phyloP scores from a whole-genome alignment of 2,113 vertebrate species.

The Cheirogaleus medius region DNA sequence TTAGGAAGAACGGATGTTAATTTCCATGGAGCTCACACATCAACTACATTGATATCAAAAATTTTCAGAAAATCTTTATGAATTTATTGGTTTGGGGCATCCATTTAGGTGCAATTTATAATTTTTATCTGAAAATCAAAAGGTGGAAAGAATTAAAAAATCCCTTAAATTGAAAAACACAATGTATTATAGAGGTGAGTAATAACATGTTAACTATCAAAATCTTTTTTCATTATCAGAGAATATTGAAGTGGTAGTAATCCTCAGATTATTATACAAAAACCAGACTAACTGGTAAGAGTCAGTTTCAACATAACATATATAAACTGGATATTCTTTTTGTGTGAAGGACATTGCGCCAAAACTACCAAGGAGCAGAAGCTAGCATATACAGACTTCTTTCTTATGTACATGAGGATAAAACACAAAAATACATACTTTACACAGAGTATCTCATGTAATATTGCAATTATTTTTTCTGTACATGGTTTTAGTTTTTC shows the following conservation, averaged over 20 bases:
- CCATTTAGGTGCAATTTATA: neutral
- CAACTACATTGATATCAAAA: neutral
- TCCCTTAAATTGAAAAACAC: neutral
- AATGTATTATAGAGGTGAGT: neutral
- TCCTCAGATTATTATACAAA: neutral
- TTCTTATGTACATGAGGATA: neutral
- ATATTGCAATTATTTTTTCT: neutral
- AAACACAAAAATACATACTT: neutral
- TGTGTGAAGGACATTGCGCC: neutral
- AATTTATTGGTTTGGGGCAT: neutral
- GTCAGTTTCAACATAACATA: neutral
- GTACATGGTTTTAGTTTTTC: neutral
- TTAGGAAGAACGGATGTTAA: neutral
- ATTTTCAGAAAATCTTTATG: neutral
- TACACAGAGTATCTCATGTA: neutral
- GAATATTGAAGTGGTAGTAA: neutral
- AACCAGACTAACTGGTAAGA: neutral
- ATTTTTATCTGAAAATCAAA: neutral
- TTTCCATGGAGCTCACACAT: neutral
- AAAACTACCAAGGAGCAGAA: neutral
- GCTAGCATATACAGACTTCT: neutral
- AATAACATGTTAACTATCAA: neutral
- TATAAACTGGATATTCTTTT: neutral
- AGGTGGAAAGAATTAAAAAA: neutral
- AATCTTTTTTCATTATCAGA: neutral